Evolutionary conservation across 2,888 invertebrate species (phyloP), one percentile per base, ranked within the genome.

Genomic region (Acleris emargana): DNA sequence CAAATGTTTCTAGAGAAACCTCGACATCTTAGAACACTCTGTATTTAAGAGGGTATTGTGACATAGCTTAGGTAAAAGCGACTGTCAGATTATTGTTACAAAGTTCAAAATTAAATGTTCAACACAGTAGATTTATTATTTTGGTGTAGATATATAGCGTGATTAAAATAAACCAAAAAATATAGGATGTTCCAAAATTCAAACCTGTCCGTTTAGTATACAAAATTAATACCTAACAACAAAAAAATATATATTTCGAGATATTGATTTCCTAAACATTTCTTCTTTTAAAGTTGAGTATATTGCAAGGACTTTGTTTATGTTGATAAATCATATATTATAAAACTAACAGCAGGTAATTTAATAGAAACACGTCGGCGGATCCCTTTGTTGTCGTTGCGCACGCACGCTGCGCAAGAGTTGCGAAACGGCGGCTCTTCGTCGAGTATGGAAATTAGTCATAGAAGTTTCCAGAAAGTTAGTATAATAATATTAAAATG

Each of bases 1-100:
- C 69, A 69, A 47, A 67, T 71, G 71, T 62, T 69, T 68, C 62
- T 11, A 69, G 69, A 62, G 69, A 69, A 69, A 69, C 55, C 18
- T 55, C 3, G 18, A 22, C 7, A 53, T 18, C 54, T 9, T 20
- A 54, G 54, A 54, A 54, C 42, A 54, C 54, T 54, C 42, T 38
- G 38, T 38, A 38, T 38, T 38, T 13, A 13, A 38, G 38, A 38
- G 38, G 38, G 13, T 38, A 38, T 38, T 38, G 13, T 38, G 38
- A 13, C 13, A 38, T 38, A 38, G 38, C 13, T 13, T 13, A 38
- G 13, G 38, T 38, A 38, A 38, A 38, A 38, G 13, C 0, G 38
- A 38, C 38, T 38, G 38, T 38, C 13, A 13, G 38, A 38, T 38
- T 0, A 38, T 13, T 1, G 13, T 13, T 38, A 13, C 0, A 38